phyloP scores from a whole-genome alignment of 2,113 vertebrate genomes.

The Heterotilapia buettikoferi region DNA sequence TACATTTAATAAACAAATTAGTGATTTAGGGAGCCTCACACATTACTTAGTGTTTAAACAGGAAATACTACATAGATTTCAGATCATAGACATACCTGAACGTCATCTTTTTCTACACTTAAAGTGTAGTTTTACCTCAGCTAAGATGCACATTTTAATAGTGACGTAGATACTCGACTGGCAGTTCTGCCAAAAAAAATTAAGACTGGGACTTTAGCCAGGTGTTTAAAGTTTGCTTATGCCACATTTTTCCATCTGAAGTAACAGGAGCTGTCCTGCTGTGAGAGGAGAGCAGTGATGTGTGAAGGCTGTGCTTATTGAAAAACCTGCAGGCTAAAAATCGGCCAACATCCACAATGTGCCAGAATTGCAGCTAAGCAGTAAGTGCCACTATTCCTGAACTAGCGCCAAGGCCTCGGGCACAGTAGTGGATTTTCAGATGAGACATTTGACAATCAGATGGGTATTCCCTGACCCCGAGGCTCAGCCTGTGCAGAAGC shows the following conservation, averaged over 20 bases:
- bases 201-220: background rate
- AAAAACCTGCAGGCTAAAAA: background rate
- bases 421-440: background rate
- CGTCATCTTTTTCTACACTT: background rate
- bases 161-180: background rate
- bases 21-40: background rate
- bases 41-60: background rate
- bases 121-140: background rate
- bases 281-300: background rate
- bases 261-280: background rate
- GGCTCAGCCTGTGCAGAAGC: background rate
- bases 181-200: background rate
- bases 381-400: background rate
- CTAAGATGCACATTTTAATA: background rate
- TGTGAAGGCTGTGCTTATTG: background rate
- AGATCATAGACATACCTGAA: background rate
- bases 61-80: background rate
- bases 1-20: background rate
- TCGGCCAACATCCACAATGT: background rate
- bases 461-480: background rate
- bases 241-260: background rate
- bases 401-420: background rate
- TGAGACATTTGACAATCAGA: background rate
- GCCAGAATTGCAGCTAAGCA: background rate
- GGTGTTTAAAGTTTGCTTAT: background rate